A percentile compares a stretch with the other conserved stretches of the same genome.
phyloP scores from a whole-genome alignment of 2,797 vertebrate species.

The Mareca strepera region DNA sequence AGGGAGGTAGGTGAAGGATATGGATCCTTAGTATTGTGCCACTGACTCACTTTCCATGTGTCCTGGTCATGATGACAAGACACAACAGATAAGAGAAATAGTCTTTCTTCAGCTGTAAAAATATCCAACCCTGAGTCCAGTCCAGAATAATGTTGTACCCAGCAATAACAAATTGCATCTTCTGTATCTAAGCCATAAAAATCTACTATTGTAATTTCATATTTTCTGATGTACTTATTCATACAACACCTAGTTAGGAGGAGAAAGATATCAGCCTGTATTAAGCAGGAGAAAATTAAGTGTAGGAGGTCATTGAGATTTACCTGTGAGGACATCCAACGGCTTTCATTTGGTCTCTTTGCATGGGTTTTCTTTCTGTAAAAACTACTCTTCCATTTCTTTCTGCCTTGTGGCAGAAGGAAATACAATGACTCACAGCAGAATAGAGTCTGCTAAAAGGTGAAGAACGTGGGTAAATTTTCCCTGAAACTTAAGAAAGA shows the following conservation, averaged over 20 bases:
- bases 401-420: background rate
- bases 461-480: background rate
- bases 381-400: background rate
- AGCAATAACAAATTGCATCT: background rate
- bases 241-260: background rate
- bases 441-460: background rate
- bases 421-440: background rate
- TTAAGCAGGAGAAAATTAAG: background rate
- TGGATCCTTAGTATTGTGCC: background rate
- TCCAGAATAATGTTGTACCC: background rate
- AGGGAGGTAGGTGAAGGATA: background rate
- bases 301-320: background rate
- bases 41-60: background rate
- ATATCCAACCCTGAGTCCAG: background rate
- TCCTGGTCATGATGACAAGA: background rate
- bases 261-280: background rate
- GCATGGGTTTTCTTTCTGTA: background rate
- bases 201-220: background rate
- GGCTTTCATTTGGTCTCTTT: background rate
- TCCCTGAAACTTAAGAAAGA: background rate
- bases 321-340: background rate
- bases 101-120: background rate
- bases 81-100: background rate
- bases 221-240: background rate
- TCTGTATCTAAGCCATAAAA: background rate